Conservation (phyloP, 2,888 invertebrate genomes). For the Phengaris arion region DNA sequence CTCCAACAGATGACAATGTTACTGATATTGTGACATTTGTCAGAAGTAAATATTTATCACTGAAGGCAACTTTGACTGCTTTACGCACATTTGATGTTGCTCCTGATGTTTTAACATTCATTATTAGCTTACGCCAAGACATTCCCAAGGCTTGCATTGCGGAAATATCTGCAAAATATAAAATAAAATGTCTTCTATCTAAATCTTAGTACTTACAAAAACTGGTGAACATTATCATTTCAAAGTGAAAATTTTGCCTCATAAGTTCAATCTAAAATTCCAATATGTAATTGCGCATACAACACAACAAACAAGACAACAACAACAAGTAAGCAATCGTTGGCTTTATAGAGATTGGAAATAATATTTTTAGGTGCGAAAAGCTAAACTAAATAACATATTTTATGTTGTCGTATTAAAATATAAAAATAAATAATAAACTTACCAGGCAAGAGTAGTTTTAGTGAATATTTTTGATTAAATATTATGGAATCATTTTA, state of each 20-base stretch:
- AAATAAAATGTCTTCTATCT: background rate
- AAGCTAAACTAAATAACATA: background rate
- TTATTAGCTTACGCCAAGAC: conserved; percentile 59
- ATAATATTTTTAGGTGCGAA: background rate
- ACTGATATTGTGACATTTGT: conserved; percentile 92
- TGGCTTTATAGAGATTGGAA: background rate
- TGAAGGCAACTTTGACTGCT: conserved; percentile 75
- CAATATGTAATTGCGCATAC: background rate
- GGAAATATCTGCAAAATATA: conserved; percentile 26
- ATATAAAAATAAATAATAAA: background rate
- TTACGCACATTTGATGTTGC: conserved; percentile 48
- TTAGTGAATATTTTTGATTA: background rate
- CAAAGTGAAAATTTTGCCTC: no score
- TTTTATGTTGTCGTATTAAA: background rate
- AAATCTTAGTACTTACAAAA: no score
- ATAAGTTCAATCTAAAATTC: background rate
- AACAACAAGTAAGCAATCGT: background rate
- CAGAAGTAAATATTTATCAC: conserved; percentile 84
- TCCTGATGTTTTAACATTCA: conserved; percentile 48
- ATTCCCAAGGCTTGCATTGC: conserved; percentile 58
- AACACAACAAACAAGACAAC: no score
- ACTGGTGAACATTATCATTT: no score
- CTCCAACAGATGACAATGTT: conserved; percentile 87
- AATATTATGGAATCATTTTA: conserved; percentile 16
- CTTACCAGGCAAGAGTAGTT: conserved; percentile 8